These are phyloP conservation scores for Gila robusta DNA, from an alignment of 2,797 vertebrate species.

Conservation along the genomic window DNA sequence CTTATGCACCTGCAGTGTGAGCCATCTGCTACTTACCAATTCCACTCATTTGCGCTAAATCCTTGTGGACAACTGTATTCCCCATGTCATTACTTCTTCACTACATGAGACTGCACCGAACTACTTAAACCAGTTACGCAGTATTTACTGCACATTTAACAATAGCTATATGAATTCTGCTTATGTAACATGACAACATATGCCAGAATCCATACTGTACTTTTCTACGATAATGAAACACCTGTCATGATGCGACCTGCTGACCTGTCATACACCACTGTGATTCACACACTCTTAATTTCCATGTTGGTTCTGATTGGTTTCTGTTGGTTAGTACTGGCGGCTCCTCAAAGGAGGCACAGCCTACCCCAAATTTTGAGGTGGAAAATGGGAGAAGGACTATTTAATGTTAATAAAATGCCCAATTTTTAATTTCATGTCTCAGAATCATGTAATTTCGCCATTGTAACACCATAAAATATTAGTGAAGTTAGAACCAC, in stretches of 20 bases:
- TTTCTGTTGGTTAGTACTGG: not conserved
- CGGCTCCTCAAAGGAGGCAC: no score
- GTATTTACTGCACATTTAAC: not conserved
- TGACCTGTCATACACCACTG: not conserved
- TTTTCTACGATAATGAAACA: slow-evolving; percentile 36
- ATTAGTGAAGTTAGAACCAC: not conserved
- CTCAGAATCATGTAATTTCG: not conserved
- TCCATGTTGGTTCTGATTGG: not conserved
- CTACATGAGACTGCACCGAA: not conserved
- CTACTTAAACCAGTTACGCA: not conserved
- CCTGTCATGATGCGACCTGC: not conserved
- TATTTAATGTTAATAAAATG: not conserved
- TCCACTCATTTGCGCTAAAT: slow-evolving; percentile 38
- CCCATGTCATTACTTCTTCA: slow-evolving; percentile 27
- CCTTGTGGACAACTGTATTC: slow-evolving; percentile 31
- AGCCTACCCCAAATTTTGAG: not conserved
- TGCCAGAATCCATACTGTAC: slow-evolving; percentile 6
- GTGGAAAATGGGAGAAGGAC: not conserved
- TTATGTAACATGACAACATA: slow-evolving; percentile 12
- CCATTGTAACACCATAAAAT: not conserved
- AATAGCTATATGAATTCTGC: not conserved
- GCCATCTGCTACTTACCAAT: slow-evolving; percentile 56
- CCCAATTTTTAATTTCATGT: not conserved
- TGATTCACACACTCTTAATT: not conserved
- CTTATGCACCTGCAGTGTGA: slow-evolving; percentile 50